Evolutionary conservation across 2,888 invertebrate genomes (phyloP).

Genomic region (Volucella zonaria): DNA sequence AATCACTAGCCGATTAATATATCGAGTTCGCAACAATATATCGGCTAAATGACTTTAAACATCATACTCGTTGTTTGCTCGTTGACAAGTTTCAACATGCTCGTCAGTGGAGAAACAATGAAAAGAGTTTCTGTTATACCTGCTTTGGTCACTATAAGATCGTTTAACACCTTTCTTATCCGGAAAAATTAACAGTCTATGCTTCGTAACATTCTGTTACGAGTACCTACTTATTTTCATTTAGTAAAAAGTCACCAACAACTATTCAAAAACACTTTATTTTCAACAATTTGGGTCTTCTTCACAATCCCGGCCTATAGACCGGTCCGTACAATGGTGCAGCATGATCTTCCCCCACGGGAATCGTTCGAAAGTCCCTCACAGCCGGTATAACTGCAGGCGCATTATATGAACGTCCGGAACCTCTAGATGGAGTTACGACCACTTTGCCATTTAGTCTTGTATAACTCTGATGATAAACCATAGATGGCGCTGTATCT

Average conservation of each 20-base stretch:
- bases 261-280: constrained; percentile 30
- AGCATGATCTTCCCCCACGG: constrained; percentile 45
- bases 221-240: too few relatives aligned
- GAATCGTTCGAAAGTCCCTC: constrained; percentile 60
- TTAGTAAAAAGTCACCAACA: neutral
- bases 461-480: constrained; percentile 67
- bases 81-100: too few relatives aligned
- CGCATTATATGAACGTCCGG: constrained; percentile 64
- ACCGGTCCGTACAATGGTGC: constrained; percentile 61
- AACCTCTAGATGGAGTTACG: constrained; percentile 62
- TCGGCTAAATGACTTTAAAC: too few relatives aligned
- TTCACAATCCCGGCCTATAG: constrained; percentile 61
- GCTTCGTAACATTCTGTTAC: too few relatives aligned
- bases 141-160: too few relatives aligned
- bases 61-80: too few relatives aligned
- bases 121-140: too few relatives aligned
- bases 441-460: constrained; percentile 65
- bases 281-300: neutral
- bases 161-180: too few relatives aligned
- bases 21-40: too few relatives aligned
- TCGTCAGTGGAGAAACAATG: too few relatives aligned
- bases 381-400: constrained; percentile 69
- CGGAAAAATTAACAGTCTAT: too few relatives aligned
- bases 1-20: too few relatives aligned
- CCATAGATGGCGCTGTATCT: constrained; percentile 66